Evolutionary conservation across 2,797 vertebrate species (phyloP), one percentile per base, ranked within the genome.

Genomic region (Sebastes itinus): DNA sequence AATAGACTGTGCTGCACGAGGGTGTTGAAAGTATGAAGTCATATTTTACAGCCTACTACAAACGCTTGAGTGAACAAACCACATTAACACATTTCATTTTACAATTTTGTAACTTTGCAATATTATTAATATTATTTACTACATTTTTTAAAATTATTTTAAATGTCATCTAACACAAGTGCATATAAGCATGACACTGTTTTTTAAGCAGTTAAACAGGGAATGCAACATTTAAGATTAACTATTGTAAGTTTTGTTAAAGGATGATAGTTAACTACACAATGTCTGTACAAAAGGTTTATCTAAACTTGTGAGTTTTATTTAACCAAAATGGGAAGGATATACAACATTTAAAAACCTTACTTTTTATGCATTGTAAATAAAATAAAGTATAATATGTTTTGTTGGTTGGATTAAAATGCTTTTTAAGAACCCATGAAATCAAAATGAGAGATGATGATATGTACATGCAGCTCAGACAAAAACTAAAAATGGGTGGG

Each of bases 401-500:
- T 35, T 22, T 55, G 4, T 27, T 14, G 20, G 38, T 30, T 23
- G 7, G 9, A 66, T 54, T 52, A 32, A 54, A 60, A 23, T 5
- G 1, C 23, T 30, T 18, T 64, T 28, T 54, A 42, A 35, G 2
- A 49, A 54, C 6, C 2, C 14, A 25, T 42, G 18, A 20, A 58
- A 25, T 3, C 3, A 5, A 65, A 66, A 61, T 2, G 32, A 32
- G 4, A 33, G 6, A 55, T 2, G 33, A 63, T 49, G 14, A 10
- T n/a, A 58, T 81, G 33, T 23, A 7, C 27, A 18, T 52, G 30
- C 33, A 46, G 14, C n/a, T 60, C 67, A 79, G 72, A 76, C 30
- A 80, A n/a, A 72, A 61, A 66, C 33, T 55, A 65, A 66, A 60
- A 38, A 52, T 35, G 32, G 20, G 69, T 67, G 77, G 52, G 73